Evolutionary conservation across 2,113 vertebrate genomes (phyloP).

Genomic region (Salvator merianae): DNA sequence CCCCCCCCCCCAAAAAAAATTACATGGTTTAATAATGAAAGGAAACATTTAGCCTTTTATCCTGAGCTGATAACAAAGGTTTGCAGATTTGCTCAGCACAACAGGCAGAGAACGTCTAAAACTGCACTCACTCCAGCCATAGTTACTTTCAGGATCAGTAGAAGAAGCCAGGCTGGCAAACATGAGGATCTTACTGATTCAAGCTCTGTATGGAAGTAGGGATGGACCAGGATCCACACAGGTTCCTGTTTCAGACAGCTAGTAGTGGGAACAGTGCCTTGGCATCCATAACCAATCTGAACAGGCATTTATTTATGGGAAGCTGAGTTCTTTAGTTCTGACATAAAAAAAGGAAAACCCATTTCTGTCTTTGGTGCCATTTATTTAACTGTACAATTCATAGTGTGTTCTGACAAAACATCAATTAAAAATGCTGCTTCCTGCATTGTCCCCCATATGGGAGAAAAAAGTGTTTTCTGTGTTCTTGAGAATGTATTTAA

Average conservation of each 20-base stretch:
- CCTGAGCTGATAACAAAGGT: neutral
- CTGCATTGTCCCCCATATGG: neutral
- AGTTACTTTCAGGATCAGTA: neutral
- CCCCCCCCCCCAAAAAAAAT: neutral
- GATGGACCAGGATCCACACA: neutral
- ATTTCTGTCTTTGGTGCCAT: neutral
- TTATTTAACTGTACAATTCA: neutral
- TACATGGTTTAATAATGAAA: neutral
- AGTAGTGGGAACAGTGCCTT: neutral
- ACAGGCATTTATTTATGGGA: neutral
- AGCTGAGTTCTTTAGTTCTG: neutral
- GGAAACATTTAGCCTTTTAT: neutral
- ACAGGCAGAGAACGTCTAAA: fast-evolving
- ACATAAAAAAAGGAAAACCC: neutral
- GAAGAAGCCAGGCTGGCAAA: neutral
- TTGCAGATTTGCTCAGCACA: neutral
- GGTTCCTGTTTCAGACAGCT: neutral
- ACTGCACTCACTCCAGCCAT: neutral
- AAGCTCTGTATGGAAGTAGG: neutral
- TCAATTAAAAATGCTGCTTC: neutral
- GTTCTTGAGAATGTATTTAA: neutral
- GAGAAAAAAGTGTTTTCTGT: neutral
- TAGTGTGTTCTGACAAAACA: neutral
- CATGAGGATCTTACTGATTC: neutral
- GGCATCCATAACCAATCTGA: neutral